Conservation (phyloP, 2,113 vertebrate genomes). For the Neolamprologus hecqui region DNA sequence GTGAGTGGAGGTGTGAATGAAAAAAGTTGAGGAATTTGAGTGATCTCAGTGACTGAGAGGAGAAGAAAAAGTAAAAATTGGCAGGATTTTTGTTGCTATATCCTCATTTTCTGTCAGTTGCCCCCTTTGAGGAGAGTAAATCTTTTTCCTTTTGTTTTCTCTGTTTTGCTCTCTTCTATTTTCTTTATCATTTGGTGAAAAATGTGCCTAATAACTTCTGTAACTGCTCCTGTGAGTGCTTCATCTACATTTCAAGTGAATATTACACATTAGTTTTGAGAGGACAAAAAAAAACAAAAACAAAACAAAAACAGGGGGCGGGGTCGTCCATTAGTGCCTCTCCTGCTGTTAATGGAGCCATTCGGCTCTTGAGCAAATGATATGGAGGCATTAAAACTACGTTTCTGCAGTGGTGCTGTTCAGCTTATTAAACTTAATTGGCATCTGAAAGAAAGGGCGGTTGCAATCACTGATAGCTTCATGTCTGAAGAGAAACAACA, state of each 20-base stretch:
- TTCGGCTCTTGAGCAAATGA: neutral
- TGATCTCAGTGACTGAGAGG: neutral
- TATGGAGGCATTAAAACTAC: neutral
- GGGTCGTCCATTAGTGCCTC: neutral
- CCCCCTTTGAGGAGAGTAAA: conserved; percentile 7
- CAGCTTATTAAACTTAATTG: neutral
- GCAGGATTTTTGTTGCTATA: neutral
- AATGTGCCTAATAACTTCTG: neutral
- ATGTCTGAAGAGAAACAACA: neutral
- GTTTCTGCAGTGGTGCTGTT: neutral
- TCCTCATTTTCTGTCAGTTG: neutral
- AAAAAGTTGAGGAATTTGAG: neutral
- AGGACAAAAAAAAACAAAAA: neutral
- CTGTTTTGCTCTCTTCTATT: neutral
- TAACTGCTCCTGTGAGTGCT: neutral
- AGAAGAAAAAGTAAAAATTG: neutral
- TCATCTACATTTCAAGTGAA: neutral
- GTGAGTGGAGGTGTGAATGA: neutral
- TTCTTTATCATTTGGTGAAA: neutral
- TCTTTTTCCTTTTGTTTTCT: neutral
- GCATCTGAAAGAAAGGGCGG: neutral
- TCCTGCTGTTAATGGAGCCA: neutral
- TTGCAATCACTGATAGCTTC: neutral
- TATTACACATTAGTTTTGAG: neutral
- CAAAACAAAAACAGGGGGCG: neutral